These are phyloP conservation scores for Ecdyonurus torrentis DNA, from an alignment of 2,888 invertebrate genomes.

Conservation along the genomic window DNA sequence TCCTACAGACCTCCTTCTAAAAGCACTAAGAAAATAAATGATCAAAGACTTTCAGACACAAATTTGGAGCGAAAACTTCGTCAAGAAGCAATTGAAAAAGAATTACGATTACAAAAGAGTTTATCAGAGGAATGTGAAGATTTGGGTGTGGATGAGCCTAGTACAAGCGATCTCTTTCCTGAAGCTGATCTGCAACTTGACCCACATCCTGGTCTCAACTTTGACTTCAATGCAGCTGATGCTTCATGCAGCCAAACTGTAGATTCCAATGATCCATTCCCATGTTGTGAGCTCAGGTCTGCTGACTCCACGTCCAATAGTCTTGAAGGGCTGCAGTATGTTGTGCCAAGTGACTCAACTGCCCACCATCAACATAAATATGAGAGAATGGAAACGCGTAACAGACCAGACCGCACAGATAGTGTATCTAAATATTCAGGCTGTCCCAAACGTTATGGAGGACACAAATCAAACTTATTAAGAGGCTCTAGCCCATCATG, in stretches of 20 bases:
- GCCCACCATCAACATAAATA: neutral
- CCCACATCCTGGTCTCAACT: slow-evolving; percentile 49
- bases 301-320: slow-evolving; percentile 28
- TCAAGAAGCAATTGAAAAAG: slow-evolving; percentile 33
- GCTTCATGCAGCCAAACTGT: slow-evolving; percentile 23
- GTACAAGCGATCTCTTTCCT: slow-evolving; percentile 61
- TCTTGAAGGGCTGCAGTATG: slow-evolving; percentile 17
- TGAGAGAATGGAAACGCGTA: neutral
- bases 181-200: slow-evolving; percentile 58
- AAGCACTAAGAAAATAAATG: slow-evolving; percentile 19
- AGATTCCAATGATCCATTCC: slow-evolving; percentile 23
- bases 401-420: slow-evolving; percentile 17
- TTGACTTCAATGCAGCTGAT: slow-evolving; percentile 38
- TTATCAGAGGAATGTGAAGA: slow-evolving; percentile 64
- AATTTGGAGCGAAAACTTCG: neutral
- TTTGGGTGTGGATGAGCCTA: slow-evolving; percentile 60
- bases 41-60: neutral
- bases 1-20: slow-evolving; percentile 21
- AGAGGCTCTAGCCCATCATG: neutral
- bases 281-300: slow-evolving; percentile 19
- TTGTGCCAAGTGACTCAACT: neutral
- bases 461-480: neutral
- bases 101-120: slow-evolving; percentile 45
- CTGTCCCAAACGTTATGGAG: slow-evolving; percentile 22
- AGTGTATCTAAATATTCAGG: slow-evolving; percentile 20